Conservation (phyloP, 2,113 vertebrate genomes). For the Columba janthina region DNA sequence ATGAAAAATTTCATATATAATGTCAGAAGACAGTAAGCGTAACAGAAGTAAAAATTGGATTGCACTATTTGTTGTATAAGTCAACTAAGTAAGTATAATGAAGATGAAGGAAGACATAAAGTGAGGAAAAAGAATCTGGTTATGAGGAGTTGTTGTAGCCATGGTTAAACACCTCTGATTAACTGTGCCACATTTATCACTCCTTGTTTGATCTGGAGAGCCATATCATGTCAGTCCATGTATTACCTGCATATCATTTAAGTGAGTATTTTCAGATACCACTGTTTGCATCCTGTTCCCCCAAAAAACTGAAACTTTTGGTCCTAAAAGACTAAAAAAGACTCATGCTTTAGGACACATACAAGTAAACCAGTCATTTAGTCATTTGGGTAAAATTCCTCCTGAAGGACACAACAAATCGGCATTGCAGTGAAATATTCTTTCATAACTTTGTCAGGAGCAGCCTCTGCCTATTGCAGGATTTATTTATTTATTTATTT, state of each 20-base stretch:
- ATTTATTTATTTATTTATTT: not conserved
- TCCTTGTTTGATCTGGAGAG: not conserved
- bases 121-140: not conserved
- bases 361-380: not conserved
- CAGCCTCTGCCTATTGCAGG: not conserved
- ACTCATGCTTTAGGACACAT: not conserved
- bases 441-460: not conserved
- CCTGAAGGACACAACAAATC: not conserved
- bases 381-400: not conserved
- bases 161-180: not conserved
- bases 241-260: not conserved
- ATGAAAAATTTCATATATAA: not conserved
- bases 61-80: not conserved
- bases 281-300: not conserved
- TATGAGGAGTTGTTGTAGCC: not conserved
- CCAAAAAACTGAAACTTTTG: not conserved
- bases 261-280: not conserved
- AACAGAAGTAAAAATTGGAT: not conserved
- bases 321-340: not conserved
- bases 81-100: not conserved
- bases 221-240: not conserved
- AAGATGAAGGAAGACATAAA: not conserved
- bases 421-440: not conserved
- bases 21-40: not conserved
- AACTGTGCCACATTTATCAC: not conserved